Percentiles rank a stretch among this genome's conserved stretches.
Conservation (phyloP, 1,140 invertebrate genomes). For the Bombus confusus region DNA sequence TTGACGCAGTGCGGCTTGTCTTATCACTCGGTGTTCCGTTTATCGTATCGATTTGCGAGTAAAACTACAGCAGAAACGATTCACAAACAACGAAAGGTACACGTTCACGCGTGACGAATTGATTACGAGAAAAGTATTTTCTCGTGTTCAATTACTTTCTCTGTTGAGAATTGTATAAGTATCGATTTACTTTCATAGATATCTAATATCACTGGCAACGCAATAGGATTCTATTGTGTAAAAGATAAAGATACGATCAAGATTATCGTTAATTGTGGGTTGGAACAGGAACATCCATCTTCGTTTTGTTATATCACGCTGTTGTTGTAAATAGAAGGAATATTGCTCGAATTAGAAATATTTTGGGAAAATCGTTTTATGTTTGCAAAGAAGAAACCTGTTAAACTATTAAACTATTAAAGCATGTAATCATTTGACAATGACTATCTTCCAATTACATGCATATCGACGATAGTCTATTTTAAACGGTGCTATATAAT, state of each 20-base stretch:
- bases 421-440: neutral
- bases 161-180: neutral
- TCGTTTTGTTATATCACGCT: no score
- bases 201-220: no score
- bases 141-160: neutral
- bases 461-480: neutral
- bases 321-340: no score
- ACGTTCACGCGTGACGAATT: no score
- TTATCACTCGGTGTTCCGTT: constrained; percentile 42
- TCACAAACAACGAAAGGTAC: neutral
- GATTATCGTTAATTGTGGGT: no score
- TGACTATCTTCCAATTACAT: neutral
- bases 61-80: neutral
- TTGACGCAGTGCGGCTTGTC: constrained; percentile 33
- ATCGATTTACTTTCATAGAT: neutral
- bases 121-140: neutral
- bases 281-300: no score
- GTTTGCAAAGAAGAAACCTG: no score
- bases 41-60: constrained; percentile 15
- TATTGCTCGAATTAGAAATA: no score
- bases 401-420: no score
- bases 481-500: neutral
- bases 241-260: no score
- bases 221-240: no score
- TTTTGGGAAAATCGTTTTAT: no score